Base-by-base conservation (phyloP, 2,888 invertebrate genomes). In the Drosophila imparisetae region DNA sequence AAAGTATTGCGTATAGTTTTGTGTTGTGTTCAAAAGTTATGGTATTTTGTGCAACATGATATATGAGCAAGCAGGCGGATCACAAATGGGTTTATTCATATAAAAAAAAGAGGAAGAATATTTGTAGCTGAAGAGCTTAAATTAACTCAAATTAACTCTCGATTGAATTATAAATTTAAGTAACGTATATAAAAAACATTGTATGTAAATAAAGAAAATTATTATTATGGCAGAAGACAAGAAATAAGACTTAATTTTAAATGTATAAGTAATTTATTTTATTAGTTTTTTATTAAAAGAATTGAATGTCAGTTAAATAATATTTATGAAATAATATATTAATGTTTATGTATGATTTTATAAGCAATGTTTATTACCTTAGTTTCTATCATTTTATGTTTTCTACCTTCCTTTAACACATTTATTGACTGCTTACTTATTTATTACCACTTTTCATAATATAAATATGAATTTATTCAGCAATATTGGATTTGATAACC, bases 1-100 rank as follows among this genome's bases (percentile, higher is more conserved):
- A 71, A 69, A 76, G 71, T 72, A 55, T 83, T 84, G 86, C 63
- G 79, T 69, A 78, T 65, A 66, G 48, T 72, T 68, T 80, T 66
- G 66, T 72, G 69, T 57, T 64, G 48, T 65, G 60, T 34, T 48
- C 32, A 62, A 54, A 66, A 76, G 66, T 73, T 78, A 53, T 45
- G 50, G 66, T 72, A 78, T 58, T 40, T 75, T 60, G 53, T 69
- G 62, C 59, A 65, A 48, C 55, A 68, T 86, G 86, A 83, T 81
- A 75, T 81, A 86, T 80, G 66, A 63, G 66, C 40, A 48, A 72
- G 72, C 65, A 64, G 77, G 72, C 67, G 62, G 60, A 54, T 49
- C 40, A 36, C 58, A 58, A 38, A 40, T 15, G 8, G 2, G 15
- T 4, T 45, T 24, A 4, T 24, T 42, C 30, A 61, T 21, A 36